These are phyloP conservation scores for Nezara viridula DNA, from an alignment of 2,888 invertebrate species.

Conservation along the genomic window DNA sequence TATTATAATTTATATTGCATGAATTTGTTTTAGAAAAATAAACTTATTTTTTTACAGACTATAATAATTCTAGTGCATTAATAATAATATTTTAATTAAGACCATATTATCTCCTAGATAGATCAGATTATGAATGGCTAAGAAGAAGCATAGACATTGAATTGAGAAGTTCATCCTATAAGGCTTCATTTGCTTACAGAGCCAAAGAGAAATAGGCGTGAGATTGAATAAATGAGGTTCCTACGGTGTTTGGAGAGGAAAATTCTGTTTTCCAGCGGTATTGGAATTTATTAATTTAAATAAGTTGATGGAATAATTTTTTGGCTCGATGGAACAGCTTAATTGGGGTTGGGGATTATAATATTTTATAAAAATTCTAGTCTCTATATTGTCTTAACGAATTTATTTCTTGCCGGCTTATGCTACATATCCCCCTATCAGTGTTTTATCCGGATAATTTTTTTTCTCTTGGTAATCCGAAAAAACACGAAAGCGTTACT, in stretches of 20 bases:
- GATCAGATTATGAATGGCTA: not conserved
- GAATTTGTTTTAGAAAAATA: too few species aligned
- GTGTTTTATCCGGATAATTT: not conserved
- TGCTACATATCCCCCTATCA: not conserved
- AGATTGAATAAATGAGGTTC: slow-evolving; percentile 33
- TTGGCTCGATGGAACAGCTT: slow-evolving; percentile 5
- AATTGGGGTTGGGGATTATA: not conserved
- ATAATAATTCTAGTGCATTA: not conserved
- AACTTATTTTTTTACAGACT: too few species aligned
- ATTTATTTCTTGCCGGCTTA: not conserved
- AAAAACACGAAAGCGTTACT: too few species aligned
- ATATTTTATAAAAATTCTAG: slow-evolving; percentile 27
- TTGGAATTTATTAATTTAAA: slow-evolving; percentile 38
- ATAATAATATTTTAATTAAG: not conserved
- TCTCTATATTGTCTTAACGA: not conserved
- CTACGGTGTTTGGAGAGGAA: not conserved
- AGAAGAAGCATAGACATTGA: not conserved
- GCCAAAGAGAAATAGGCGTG: slow-evolving; percentile 6
- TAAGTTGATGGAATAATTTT: slow-evolving; percentile 34
- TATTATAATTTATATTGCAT: too few species aligned
- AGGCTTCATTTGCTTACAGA: slow-evolving; percentile 15
- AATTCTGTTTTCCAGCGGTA: not conserved
- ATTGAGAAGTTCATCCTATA: not conserved
- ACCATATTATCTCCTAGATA: not conserved
- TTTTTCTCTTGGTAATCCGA: too few species aligned